Evolutionary conservation across 2,797 vertebrate species (phyloP), one percentile per base, ranked within the genome.

Genomic region (Craterocephalus amniculus): DNA sequence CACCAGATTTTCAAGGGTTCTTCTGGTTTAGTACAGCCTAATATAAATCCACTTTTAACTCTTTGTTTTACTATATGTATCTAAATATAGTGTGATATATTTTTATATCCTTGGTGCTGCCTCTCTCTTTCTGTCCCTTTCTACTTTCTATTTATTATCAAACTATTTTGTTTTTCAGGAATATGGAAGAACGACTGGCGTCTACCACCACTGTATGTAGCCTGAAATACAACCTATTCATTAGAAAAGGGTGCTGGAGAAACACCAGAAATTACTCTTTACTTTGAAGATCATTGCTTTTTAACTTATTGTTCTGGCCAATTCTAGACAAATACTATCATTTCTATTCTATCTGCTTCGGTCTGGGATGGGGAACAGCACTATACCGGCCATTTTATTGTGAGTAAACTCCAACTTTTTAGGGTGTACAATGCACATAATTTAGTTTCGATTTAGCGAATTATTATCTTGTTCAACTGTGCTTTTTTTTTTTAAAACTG

Each of bases 271-370:
- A 10, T 36, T 18, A 1, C 6, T 11, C 32, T 63, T 34, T 49
- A 26, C 59, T 60, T 16, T 63, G 14, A 16, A 22, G 2, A 20
- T 10, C 63, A 36, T 24, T 65, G 2, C 0, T 56, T 58, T 18
- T 52, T n/a, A 59, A 67, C 49, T 4, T 20, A 20, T 59, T 58
- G 13, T 67, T 74, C n/a, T 65, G 18, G 58, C 58, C 20, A 40
- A 76, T 89, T 80, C 40, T 78, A 93, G 93, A 93, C 76, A 93
- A 92, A 83, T 93, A 84, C 86, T 84, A 85, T 40, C 89, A 93
- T 78, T 94, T 92, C 66, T 93, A 89, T 79, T 86, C 92, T 2
- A 0, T 91, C 63, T 92, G 88, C 55, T 90, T 93, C 76, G 91
- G 91, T 29, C 51, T 93, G 76, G 91, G 93, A 54, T 91, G 83